Evolutionary conservation across 2,888 invertebrate species (phyloP), one percentile per base, ranked within the genome.

Genomic region (Geotrupes spiniger): DNA sequence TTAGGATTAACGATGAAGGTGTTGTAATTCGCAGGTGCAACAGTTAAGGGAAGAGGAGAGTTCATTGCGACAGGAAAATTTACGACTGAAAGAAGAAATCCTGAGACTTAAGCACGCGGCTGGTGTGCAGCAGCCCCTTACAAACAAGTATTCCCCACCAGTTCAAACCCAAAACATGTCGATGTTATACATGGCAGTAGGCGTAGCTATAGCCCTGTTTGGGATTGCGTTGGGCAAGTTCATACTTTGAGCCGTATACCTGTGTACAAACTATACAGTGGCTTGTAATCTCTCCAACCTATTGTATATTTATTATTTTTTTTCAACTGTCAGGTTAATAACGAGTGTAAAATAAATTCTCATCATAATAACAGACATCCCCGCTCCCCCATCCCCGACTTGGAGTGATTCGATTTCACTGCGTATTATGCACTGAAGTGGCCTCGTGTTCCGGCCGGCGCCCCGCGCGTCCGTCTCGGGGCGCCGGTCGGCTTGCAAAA

Each of bases 41-140:
- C 81, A 82, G 71, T 78, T 92, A 67, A 81, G 87, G 68, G 88
- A 89, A 71, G 85, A 88, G 64, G 85, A 89, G 68, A 85, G 83
- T 73, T 79, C 80, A 70, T 77, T 93, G 72, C 82, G 87, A 75
- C 87, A 89, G 76, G 93, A 94, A 75, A 91, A 90, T 78, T 76
- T 89, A 63, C 82, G 83, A 74, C 79, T 94, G 69, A 92, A 88
- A 81, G 85, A 85, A 71, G 84, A 86, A 73, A 59, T 85, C 62
- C 70, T 83, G 61, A 80, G 81, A 63, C 69, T 84, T 68, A 81
- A 81, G 65, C 76, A 66, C 67, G 68, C 72, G 54, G 75, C 76
- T 21, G 56, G 59, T 12, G 51, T 53, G 33, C 53, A 60, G 16
- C 67, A 71, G 61, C 73, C 68, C 64, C 71, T 72, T 33, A 57